Evolutionary conservation across 2,888 invertebrate genomes (phyloP).

Genomic region (Nowickia ferox): DNA sequence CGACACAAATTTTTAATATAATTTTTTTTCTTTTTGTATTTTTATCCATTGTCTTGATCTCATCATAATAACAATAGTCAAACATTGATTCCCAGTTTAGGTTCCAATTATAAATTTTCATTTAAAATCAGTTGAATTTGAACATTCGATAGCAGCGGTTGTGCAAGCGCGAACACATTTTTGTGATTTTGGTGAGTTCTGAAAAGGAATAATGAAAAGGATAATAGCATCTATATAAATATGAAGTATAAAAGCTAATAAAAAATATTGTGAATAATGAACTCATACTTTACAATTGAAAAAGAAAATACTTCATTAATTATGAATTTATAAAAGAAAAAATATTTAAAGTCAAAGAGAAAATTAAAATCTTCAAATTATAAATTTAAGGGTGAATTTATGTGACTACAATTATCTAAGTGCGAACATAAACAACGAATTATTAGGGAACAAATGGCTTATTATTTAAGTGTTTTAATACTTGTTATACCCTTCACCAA

Average conservation of each 20-base stretch:
- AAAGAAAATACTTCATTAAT: neutral
- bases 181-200: slow-evolving; percentile 64
- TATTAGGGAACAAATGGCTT: too few species aligned
- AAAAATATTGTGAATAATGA: neutral
- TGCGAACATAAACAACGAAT: too few species aligned
- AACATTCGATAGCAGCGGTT: slow-evolving; percentile 56
- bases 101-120: slow-evolving; percentile 58
- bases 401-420: too few species aligned
- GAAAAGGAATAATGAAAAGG: slow-evolving; percentile 27
- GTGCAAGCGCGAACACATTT: slow-evolving; percentile 51
- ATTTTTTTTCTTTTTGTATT: slow-evolving; percentile 6
- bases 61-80: slow-evolving; percentile 57
- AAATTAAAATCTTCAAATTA: too few species aligned
- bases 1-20: slow-evolving; percentile 61
- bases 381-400: too few species aligned
- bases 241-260: neutral
- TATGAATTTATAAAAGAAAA: too few species aligned
- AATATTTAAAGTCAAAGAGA: too few species aligned
- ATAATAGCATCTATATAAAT: neutral
- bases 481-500: too few species aligned
- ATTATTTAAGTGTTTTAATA: too few species aligned
- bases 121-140: slow-evolving; percentile 65
- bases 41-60: slow-evolving; percentile 62
- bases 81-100: slow-evolving; percentile 65
- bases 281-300: neutral